A percentile compares a stretch with the other conserved stretches of the same genome.
These are phyloP conservation scores for Xestia sexstrigata DNA, from an alignment of 2,888 invertebrate species.

Conservation along the genomic window DNA sequence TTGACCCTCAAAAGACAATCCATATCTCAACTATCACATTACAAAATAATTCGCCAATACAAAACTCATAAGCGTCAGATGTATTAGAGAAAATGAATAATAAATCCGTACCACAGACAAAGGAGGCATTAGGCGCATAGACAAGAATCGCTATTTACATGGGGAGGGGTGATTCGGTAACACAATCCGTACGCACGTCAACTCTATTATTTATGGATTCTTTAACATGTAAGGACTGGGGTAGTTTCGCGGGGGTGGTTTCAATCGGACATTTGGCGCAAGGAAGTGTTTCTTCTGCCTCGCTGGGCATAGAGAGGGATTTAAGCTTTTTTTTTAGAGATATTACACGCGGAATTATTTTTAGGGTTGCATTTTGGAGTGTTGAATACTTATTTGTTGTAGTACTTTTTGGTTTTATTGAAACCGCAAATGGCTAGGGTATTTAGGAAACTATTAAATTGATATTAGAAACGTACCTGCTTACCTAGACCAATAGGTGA, in stretches of 20 bases:
- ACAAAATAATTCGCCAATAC: conserved; percentile 74
- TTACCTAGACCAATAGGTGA: background rate
- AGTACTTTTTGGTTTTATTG: conserved; percentile 61
- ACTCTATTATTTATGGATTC: conserved; percentile 91
- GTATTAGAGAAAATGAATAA: conserved; percentile 89
- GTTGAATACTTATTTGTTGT: conserved; percentile 66
- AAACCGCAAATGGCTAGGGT: conserved; percentile 35
- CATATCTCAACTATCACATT: conserved; percentile 58
- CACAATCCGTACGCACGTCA: conserved; percentile 88
- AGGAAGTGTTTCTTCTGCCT: conserved; percentile 88
- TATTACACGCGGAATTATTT: conserved; percentile 72
- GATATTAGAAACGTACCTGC: background rate
- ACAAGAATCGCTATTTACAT: conserved; percentile 81
- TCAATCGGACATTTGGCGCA: conserved; percentile 87
- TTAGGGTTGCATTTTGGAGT: conserved; percentile 68
- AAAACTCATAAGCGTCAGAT: conserved; percentile 84
- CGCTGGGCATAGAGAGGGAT: conserved; percentile 78
- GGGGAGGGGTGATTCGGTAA: conserved; percentile 80
- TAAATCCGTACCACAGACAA: conserved; percentile 89
- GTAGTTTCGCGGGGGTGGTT: conserved; percentile 72
- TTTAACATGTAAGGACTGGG: conserved; percentile 89
- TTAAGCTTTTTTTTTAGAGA: conserved; percentile 70
- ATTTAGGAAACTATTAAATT: background rate
- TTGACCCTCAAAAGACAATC: conserved; percentile 44
- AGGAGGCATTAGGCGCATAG: conserved; percentile 88